These are phyloP conservation scores for Cydia fagiglandana DNA, from an alignment of 1,140 invertebrate genomes.

Conservation along the genomic window DNA sequence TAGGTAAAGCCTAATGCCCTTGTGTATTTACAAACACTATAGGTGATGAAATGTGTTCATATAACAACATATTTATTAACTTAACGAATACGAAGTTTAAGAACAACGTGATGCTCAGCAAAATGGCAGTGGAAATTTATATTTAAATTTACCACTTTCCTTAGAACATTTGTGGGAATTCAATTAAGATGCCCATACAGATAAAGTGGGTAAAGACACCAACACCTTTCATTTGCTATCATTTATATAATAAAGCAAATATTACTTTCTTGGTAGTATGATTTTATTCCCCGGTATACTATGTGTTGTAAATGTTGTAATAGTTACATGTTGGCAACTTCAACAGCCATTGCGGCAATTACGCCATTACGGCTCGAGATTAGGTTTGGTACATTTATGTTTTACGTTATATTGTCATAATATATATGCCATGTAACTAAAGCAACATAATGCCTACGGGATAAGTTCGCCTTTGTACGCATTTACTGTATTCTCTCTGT, in stretches of 20 bases:
- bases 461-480: too few species aligned
- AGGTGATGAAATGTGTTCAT: too few species aligned
- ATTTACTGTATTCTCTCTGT: too few species aligned
- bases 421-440: too few species aligned
- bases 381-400: neutral
- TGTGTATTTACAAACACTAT: too few species aligned
- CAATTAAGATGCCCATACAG: slow-evolving; percentile 48
- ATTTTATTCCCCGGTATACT: neutral
- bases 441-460: too few species aligned
- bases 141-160: slow-evolving; percentile 33
- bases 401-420: neutral
- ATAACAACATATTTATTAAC: too few species aligned
- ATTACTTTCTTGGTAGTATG: neutral
- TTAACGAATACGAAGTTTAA: neutral
- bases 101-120: neutral
- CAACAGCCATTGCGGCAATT: too few species aligned
- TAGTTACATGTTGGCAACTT: too few species aligned
- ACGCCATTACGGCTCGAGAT: too few species aligned
- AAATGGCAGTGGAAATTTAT: neutral
- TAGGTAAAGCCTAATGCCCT: too few species aligned
- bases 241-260: slow-evolving; percentile 8
- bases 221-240: slow-evolving; percentile 20
- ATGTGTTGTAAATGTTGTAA: neutral
- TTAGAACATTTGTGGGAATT: slow-evolving; percentile 38
- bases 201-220: slow-evolving; percentile 36